Percentiles rank a stretch among this genome's conserved stretches.
phyloP scores from a whole-genome alignment of 2,797 vertebrate species.

The Coregonus sp. region DNA sequence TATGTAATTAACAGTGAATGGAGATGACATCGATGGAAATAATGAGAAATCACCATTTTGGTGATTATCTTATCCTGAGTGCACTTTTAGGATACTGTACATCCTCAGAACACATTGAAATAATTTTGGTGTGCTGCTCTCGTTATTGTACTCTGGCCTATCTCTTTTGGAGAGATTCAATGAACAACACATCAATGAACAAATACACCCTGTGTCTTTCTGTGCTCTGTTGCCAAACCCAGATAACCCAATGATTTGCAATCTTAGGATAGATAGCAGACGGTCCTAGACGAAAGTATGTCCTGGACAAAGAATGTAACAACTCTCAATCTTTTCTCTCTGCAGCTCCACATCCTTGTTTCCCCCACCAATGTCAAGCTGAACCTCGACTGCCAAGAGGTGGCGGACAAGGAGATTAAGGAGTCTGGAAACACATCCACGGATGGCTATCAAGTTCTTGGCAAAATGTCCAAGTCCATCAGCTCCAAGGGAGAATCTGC shows the following conservation, averaged over 20 bases:
- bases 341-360: conserved; percentile 91
- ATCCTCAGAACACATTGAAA: neutral
- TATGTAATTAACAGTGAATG: conserved; percentile 6
- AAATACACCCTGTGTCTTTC: neutral
- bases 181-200: conserved; percentile 27
- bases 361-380: conserved; percentile 86
- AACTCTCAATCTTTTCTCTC: conserved; percentile 26
- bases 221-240: conserved; percentile 1
- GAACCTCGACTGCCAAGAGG: conserved; percentile 91
- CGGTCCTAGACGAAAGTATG: conserved; percentile 39
- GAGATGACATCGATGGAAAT: too few species aligned
- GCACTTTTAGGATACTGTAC: neutral
- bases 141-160: too few species aligned
- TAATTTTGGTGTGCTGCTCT: too few species aligned
- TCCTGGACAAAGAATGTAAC: conserved; percentile 12
- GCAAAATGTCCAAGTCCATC: conserved; percentile 84
- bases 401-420: conserved; percentile 86
- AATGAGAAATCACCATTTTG: too few species aligned
- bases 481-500: conserved; percentile 85
- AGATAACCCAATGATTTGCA: conserved; percentile 26
- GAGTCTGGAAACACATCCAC: conserved; percentile 86
- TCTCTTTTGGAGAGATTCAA: neutral
- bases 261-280: conserved; percentile 41
- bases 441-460: conserved; percentile 94
- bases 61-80: neutral